A percentile compares a stretch with the other conserved stretches of the same genome.
These are phyloP conservation scores for Vanessa tameamea DNA, from an alignment of 1,140 invertebrate species.

Conservation along the genomic window DNA sequence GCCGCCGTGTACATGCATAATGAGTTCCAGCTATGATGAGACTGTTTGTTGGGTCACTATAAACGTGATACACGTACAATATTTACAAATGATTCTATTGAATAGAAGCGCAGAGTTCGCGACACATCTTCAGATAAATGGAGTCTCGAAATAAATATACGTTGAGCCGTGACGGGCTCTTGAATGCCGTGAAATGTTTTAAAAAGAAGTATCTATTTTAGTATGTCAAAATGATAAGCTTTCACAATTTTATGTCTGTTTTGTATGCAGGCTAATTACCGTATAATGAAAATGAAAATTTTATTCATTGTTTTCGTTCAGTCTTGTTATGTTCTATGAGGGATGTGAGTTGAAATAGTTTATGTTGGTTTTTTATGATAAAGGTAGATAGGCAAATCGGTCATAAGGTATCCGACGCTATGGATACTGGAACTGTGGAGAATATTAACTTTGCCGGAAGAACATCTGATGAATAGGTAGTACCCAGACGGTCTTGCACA, in stretches of 20 bases:
- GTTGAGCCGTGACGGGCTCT: background rate
- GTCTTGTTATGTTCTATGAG: too few species aligned
- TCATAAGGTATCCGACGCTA: too few species aligned
- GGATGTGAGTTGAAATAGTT: too few species aligned
- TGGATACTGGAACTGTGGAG: too few species aligned
- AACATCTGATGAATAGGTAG: too few species aligned
- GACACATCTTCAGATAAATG: slow-evolving; percentile 2
- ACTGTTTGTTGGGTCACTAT: slow-evolving; percentile 20
- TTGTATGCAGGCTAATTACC: background rate
- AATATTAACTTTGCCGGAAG: too few species aligned
- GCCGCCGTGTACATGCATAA: slow-evolving; percentile 32
- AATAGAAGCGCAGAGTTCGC: background rate
- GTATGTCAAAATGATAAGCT: background rate
- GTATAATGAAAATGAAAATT: background rate
- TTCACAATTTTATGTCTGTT: background rate
- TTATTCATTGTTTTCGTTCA: background rate
- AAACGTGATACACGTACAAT: slow-evolving; percentile 7
- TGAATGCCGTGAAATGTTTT: background rate
- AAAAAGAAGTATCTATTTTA: background rate
- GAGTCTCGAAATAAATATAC: background rate
- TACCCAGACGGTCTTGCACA: too few species aligned
- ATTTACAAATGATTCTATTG: slow-evolving; percentile 10
- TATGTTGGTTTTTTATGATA: too few species aligned
- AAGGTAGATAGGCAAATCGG: too few species aligned
- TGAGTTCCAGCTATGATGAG: slow-evolving; percentile 22